Conservation (phyloP, 2,113 vertebrate species). For the Alethe castanea region DNA sequence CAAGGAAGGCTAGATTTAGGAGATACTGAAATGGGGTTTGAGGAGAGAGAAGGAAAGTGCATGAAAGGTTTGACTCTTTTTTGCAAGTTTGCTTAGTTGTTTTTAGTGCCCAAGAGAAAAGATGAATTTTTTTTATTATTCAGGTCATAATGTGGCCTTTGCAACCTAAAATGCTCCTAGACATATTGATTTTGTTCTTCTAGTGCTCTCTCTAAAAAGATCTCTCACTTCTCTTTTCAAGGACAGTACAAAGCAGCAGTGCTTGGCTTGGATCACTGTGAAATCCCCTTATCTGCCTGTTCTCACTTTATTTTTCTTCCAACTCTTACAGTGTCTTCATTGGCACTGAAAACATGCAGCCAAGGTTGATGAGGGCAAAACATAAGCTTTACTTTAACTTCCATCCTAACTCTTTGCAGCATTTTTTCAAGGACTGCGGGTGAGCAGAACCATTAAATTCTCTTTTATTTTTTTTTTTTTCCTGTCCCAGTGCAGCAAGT, state of each 20-base stretch:
- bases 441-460: neutral
- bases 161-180: constrained; percentile 13
- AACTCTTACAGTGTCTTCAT: neutral
- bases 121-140: neutral
- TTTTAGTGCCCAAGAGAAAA: neutral
- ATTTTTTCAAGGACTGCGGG: neutral
- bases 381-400: neutral
- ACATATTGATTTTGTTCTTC: neutral
- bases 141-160: neutral
- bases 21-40: neutral
- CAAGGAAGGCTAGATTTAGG: neutral
- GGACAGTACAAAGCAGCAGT: neutral
- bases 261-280: neutral
- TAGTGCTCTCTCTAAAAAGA: neutral
- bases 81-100: constrained; percentile 23
- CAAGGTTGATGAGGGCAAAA: constrained; percentile 22
- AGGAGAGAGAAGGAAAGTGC: neutral
- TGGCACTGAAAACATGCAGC: neutral
- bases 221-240: neutral
- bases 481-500: neutral
- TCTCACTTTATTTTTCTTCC: constrained; percentile 22
- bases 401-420: neutral
- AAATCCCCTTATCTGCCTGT: constrained; percentile 20
- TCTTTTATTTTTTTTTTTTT: neutral
- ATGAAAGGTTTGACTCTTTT: neutral